Evolutionary conservation across 2,888 invertebrate genomes (phyloP).

Genomic region (Himalopsyche japonica): DNA sequence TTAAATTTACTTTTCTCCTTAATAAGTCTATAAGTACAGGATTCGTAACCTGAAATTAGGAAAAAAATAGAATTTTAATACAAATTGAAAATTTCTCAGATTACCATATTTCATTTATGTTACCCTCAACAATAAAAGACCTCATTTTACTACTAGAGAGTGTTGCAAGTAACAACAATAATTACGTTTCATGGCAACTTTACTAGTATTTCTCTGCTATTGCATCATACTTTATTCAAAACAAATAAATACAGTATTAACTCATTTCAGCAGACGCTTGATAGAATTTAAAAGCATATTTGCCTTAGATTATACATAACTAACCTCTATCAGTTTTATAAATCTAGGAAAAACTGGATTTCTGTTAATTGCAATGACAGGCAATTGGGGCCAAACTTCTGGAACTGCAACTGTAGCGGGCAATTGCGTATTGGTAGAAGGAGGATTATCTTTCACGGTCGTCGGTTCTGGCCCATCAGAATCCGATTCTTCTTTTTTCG

Average conservation of each 20-base stretch:
- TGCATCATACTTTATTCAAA: background rate
- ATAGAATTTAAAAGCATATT: no score
- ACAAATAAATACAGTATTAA: no score
- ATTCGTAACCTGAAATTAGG: conserved; percentile 71
- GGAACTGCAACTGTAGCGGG: conserved; percentile 93
- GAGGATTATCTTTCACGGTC: conserved; percentile 49
- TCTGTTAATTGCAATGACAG: conserved; percentile 89
- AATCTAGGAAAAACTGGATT: conserved; percentile 98
- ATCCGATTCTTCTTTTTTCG: conserved; percentile 39
- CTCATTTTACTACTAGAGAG: background rate
- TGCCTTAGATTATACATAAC: background rate
- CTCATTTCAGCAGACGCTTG: no score
- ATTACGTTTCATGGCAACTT: background rate
- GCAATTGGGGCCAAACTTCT: conserved; percentile 95
- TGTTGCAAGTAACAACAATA: background rate
- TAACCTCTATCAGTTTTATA: conserved; percentile 93
- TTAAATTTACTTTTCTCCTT: conserved; percentile 89
- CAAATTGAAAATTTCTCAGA: no score
- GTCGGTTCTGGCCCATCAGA: conserved; percentile 40
- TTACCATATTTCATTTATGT: background rate
- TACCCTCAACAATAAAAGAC: background rate
- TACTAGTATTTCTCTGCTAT: background rate
- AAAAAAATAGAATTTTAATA: background rate
- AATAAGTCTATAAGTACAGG: conserved; percentile 86
- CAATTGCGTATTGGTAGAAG: conserved; percentile 57